These are phyloP conservation scores for Aphelenchoides bicaudatus DNA, from an alignment of 2,888 invertebrate species.

Conservation along the genomic window DNA sequence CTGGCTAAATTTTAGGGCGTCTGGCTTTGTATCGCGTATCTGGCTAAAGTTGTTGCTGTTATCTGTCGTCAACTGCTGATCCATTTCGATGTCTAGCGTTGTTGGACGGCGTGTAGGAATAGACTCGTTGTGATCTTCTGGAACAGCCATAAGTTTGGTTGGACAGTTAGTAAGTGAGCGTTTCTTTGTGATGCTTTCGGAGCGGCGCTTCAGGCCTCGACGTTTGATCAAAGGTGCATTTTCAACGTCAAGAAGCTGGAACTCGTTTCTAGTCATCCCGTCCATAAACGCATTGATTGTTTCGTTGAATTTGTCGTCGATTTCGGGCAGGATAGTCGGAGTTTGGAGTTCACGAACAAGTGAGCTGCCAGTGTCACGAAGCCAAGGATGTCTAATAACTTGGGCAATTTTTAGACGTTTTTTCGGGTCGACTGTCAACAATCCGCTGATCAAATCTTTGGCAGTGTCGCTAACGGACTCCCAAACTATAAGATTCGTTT, in stretches of 20 bases:
- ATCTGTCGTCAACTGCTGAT: slow-evolving; percentile 4
- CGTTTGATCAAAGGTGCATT: slow-evolving; percentile 67
- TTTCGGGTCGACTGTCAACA: slow-evolving; percentile 76
- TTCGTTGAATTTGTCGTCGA: slow-evolving; percentile 64
- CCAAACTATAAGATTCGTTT: slow-evolving; percentile 72
- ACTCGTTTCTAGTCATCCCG: slow-evolving; percentile 73
- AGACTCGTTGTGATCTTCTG: slow-evolving; percentile 29
- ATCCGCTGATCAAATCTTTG: slow-evolving; percentile 73
- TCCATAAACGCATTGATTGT: slow-evolving; percentile 72
- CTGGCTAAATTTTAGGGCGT: slow-evolving; percentile 37
- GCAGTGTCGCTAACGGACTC: slow-evolving; percentile 72
- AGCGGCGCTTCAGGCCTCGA: slow-evolving; percentile 46
- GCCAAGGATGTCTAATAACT: slow-evolving; percentile 71
- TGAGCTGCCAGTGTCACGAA: slow-evolving; percentile 59
- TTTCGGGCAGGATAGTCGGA: slow-evolving; percentile 53
- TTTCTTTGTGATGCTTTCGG: not conserved
- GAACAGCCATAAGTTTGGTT: slow-evolving; percentile 26
- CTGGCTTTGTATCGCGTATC: slow-evolving; percentile 35
- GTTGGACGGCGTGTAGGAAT: slow-evolving; percentile 25
- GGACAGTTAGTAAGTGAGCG: not conserved
- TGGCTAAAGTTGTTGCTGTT: slow-evolving; percentile 29
- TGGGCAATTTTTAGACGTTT: slow-evolving; percentile 71
- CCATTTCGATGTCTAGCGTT: slow-evolving; percentile 22
- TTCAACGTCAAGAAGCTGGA: slow-evolving; percentile 71
- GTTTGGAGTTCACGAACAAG: slow-evolving; percentile 58